Base-by-base conservation (phyloP, 2,797 vertebrate species). In the Phataginus tricuspis region DNA sequence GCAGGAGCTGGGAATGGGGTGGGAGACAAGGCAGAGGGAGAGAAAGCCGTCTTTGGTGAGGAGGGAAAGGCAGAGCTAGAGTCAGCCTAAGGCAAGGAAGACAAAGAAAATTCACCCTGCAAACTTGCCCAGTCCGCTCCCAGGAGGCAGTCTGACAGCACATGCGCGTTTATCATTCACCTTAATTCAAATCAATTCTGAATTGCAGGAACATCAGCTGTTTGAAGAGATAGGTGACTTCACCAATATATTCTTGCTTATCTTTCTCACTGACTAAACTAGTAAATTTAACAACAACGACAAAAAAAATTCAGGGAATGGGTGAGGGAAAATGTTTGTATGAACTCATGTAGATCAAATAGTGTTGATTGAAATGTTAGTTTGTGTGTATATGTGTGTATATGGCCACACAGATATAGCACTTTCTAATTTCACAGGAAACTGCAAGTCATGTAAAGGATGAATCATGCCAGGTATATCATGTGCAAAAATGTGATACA, bases 131-230 rank as follows among this genome's bases (percentile, higher is more conserved):
- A 71, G 51, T n/a, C 3, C 12, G 57, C 57, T 95, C 92, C 84
- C 86, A 37, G 59, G 66, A 84, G 79, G 69, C 4, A 0, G 31
- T 37, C 78, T 85, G 34, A 89, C 74, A 91, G 78, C 45, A 45
- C 45, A 11, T 49, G 12, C 55, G 85, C 0, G 2, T 82, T 94
- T 95, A 97, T 96, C 96, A 94, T 90, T 96, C 55, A 96, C 97
- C 86, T 95, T 95, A 95, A 96, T 96, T 97, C 96, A 96, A 77
- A 97, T 97, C 97, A 97, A 96, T 96, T 97, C 94, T 96, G 97
- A 96, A 96, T 97, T 97, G 79, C 19, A 39, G 83, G 74, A 92
- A 94, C 94, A 96, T 97, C 96, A 91, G 91, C 94, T 97, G 95
- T 97, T 95, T 91, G 95, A 97, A 96, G 83, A 98, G 97, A 98